These are phyloP conservation scores for Eilema depressum DNA, from an alignment of 2,888 invertebrate species.

Conservation along the genomic window DNA sequence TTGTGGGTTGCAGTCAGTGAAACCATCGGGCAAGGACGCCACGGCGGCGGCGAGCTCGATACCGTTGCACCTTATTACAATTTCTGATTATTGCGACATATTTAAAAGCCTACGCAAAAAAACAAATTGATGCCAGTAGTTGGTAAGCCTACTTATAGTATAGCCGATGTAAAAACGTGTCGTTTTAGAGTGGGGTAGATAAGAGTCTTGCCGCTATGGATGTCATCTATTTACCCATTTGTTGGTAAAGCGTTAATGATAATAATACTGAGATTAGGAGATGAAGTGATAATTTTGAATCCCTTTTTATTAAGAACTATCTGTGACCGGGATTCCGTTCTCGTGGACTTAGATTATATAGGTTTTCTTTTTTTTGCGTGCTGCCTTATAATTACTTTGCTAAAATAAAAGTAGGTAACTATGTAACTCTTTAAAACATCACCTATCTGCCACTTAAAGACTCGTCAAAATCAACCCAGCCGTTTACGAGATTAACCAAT, in stretches of 20 bases:
- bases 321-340: neutral
- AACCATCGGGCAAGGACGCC: conserved; percentile 83
- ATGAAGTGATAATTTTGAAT: neutral
- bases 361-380: too few relatives aligned
- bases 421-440: too few relatives aligned
- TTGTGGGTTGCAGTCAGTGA: conserved; percentile 80
- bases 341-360: too few relatives aligned
- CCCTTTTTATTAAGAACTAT: neutral
- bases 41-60: conserved; percentile 56
- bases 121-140: conserved; percentile 6
- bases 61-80: conserved; percentile 76
- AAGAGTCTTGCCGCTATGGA: neutral
- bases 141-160: neutral
- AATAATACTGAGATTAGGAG: neutral
- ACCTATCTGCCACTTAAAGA: too few relatives aligned
- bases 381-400: too few relatives aligned
- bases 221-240: too few relatives aligned
- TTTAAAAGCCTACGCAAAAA: conserved; percentile 57
- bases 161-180: neutral
- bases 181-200: neutral
- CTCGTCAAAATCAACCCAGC: too few relatives aligned
- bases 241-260: too few relatives aligned
- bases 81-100: conserved; percentile 71
- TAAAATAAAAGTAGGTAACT: too few relatives aligned
- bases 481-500: too few relatives aligned